These are phyloP conservation scores for Acanthosepion pharaonis DNA, from an alignment of 2,888 invertebrate species.

Conservation along the genomic window DNA sequence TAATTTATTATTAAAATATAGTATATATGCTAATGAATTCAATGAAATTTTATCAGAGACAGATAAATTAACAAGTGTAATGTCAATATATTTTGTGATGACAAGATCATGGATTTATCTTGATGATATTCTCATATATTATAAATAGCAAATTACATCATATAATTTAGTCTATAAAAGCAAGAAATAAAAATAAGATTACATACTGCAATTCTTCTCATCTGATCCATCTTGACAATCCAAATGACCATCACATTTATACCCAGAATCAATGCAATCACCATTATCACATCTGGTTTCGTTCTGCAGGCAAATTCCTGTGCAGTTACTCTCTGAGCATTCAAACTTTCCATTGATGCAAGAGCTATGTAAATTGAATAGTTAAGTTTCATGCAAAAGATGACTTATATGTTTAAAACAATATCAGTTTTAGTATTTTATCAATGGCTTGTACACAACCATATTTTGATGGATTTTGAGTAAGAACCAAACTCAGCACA, in stretches of 20 bases:
- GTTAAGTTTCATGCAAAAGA: neutral
- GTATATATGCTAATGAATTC: neutral
- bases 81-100: neutral
- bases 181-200: neutral
- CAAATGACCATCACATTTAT: constrained; percentile 54
- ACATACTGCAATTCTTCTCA: constrained; percentile 54
- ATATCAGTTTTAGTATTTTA: neutral
- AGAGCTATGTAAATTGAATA: constrained; percentile 51
- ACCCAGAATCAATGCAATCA: constrained; percentile 54
- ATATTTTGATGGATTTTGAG: too few species aligned
- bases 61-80: neutral
- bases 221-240: constrained; percentile 60
- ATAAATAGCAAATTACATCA: neutral
- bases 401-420: neutral
- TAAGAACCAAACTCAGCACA: too few species aligned
- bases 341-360: constrained; percentile 62
- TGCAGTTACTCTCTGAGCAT: constrained; percentile 59
- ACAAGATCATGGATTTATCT: neutral
- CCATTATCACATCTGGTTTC: constrained; percentile 51
- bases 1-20: too few species aligned
- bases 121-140: too few species aligned
- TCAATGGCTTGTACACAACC: too few species aligned
- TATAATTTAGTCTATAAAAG: neutral
- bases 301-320: constrained; percentile 48
- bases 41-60: neutral